These are phyloP conservation scores for Tholera decimalis DNA, from an alignment of 2,888 invertebrate genomes.

Conservation along the genomic window DNA sequence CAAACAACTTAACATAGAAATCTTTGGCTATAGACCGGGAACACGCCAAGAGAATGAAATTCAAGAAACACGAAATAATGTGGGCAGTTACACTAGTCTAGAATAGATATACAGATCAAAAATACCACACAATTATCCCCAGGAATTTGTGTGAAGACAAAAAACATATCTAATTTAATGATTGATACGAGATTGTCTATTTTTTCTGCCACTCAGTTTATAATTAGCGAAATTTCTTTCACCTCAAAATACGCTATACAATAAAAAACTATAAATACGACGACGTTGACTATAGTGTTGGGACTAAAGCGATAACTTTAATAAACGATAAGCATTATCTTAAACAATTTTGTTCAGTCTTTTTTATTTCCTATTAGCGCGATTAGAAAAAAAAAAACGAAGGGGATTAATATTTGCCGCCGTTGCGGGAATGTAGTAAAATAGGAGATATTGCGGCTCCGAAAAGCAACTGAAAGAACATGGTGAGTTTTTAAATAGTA, in stretches of 20 bases:
- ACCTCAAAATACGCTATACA: conserved; percentile 23
- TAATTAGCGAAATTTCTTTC: conserved; percentile 25
- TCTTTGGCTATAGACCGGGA: conserved; percentile 21
- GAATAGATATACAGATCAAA: conserved; percentile 8
- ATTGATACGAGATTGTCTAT: conserved; percentile 8
- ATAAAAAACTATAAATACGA: conserved; percentile 48
- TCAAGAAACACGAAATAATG: conserved; percentile 3
- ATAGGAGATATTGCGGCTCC: too few species aligned
- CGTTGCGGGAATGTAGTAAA: too few species aligned
- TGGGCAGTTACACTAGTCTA: background rate
- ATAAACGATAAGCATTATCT: background rate
- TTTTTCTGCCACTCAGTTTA: conserved; percentile 19
- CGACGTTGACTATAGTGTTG: conserved; percentile 37
- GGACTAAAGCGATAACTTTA: conserved; percentile 13
- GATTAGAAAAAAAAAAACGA: too few species aligned
- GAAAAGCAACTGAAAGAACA: too few species aligned
- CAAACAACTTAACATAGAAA: conserved; percentile 17
- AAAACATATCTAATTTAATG: conserved; percentile 11
- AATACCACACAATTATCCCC: conserved; percentile 16
- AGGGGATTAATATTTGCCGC: too few species aligned
- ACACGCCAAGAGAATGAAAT: conserved; percentile 1
- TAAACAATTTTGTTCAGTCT: background rate
- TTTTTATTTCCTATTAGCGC: background rate
- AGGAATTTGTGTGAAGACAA: conserved; percentile 17
- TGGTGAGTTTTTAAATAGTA: too few species aligned